Conservation (phyloP, 2,113 vertebrate species). For the Cricetomys ansorgei region DNA sequence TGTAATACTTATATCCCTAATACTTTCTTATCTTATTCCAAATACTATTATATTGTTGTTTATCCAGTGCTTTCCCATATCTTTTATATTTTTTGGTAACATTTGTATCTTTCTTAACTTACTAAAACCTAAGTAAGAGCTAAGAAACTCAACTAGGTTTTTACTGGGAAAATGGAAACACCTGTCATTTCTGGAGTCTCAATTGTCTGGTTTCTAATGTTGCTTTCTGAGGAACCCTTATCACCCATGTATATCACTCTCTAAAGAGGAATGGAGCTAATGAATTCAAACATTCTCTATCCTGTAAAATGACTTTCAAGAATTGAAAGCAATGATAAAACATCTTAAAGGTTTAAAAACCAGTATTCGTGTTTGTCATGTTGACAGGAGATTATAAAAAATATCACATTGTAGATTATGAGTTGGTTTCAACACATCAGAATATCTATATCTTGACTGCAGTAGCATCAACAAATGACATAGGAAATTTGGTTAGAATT, state of each 20-base stretch:
- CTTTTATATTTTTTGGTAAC: not conserved
- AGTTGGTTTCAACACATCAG: too few species aligned
- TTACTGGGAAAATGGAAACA: not conserved
- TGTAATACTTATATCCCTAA: not conserved
- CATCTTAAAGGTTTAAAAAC: not conserved
- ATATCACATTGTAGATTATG: not conserved
- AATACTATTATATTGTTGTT: not conserved
- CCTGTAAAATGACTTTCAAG: not conserved
- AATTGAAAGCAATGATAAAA: not conserved
- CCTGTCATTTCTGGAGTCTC: not conserved
- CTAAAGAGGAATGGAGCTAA: not conserved
- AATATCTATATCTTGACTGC: not conserved
- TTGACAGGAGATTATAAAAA: not conserved
- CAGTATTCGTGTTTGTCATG: not conserved
- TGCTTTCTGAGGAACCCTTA: not conserved
- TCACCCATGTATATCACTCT: not conserved
- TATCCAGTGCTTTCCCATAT: not conserved
- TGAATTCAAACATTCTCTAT: fast-evolving
- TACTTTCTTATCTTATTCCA: not conserved
- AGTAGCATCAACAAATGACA: not conserved
- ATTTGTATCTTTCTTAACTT: not conserved
- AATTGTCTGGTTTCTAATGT: not conserved
- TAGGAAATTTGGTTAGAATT: not conserved
- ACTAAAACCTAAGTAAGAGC: not conserved
- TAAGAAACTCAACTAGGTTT: not conserved